Percentiles rank a stretch among this genome's conserved stretches.
These are phyloP conservation scores for Sarcophaga carnaria DNA, from an alignment of 2,888 invertebrate species.

Conservation along the genomic window DNA sequence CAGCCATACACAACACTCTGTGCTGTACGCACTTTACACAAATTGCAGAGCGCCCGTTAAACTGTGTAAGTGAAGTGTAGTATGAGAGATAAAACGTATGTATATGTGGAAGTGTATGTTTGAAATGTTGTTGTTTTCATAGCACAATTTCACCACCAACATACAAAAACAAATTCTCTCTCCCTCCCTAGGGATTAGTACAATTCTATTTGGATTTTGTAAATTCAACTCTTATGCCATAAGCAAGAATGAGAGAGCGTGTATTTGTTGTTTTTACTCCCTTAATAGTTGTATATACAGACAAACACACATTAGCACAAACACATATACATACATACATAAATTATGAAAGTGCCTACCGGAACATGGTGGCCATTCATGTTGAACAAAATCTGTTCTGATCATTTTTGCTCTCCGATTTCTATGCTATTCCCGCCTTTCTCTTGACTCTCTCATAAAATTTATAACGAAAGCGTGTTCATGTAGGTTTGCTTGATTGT, in stretches of 20 bases:
- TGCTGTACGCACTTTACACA: constrained; percentile 5
- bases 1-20: neutral
- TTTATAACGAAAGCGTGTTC: neutral
- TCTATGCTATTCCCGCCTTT: constrained; percentile 61
- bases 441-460: constrained; percentile 38
- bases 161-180: constrained; percentile 50
- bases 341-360: neutral
- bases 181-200: constrained; percentile 51
- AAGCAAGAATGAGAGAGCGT: constrained; percentile 48
- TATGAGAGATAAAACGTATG: neutral
- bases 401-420: neutral
- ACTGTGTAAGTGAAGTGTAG: constrained; percentile 11
- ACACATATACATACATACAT: constrained; percentile 5
- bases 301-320: neutral
- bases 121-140: constrained; percentile 68
- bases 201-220: constrained; percentile 43
- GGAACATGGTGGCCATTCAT: constrained; percentile 61
- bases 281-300: constrained; percentile 36
- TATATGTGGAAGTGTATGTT: constrained; percentile 15
- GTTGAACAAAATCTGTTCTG: neutral
- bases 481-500: neutral
- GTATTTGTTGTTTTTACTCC: constrained; percentile 49
- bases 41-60: neutral
- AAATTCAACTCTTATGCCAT: constrained; percentile 36
- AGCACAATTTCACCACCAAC: constrained; percentile 68